These are phyloP conservation scores for Rynchops niger DNA, from an alignment of 2,113 vertebrate genomes.

Conservation along the genomic window DNA sequence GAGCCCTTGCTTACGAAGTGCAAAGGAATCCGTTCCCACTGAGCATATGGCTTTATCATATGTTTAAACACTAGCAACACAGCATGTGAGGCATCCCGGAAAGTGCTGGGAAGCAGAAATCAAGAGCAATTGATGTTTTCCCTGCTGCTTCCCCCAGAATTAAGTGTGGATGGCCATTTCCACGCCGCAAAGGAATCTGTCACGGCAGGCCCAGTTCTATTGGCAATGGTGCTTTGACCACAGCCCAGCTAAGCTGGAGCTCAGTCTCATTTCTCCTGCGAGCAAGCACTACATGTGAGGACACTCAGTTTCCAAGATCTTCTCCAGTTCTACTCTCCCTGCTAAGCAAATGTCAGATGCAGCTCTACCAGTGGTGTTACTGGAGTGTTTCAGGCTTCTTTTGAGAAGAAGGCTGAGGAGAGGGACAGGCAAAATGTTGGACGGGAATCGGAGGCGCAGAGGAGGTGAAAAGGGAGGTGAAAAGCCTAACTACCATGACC, in stretches of 20 bases:
- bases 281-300: neutral
- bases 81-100: neutral
- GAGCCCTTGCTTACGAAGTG: accelerated
- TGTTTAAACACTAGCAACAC: neutral
- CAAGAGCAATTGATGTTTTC: neutral
- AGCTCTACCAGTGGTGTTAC: neutral
- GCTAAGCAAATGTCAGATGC: neutral
- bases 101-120: neutral
- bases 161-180: neutral
- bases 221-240: neutral
- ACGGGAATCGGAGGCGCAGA: neutral
- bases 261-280: neutral
- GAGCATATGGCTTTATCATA: neutral
- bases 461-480: neutral
- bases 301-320: neutral
- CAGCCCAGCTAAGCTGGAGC: neutral
- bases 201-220: neutral
- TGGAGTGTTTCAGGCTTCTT: neutral
- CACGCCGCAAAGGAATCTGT: neutral
- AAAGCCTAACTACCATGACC: neutral
- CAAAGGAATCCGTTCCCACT: neutral
- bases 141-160: neutral
- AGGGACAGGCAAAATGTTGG: neutral
- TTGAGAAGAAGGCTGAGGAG: neutral
- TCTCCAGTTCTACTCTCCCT: neutral